Percentiles rank a stretch among this genome's conserved stretches.
These are phyloP conservation scores for Hoplias malabaricus DNA, from an alignment of 2,113 vertebrate species.

Conservation along the genomic window DNA sequence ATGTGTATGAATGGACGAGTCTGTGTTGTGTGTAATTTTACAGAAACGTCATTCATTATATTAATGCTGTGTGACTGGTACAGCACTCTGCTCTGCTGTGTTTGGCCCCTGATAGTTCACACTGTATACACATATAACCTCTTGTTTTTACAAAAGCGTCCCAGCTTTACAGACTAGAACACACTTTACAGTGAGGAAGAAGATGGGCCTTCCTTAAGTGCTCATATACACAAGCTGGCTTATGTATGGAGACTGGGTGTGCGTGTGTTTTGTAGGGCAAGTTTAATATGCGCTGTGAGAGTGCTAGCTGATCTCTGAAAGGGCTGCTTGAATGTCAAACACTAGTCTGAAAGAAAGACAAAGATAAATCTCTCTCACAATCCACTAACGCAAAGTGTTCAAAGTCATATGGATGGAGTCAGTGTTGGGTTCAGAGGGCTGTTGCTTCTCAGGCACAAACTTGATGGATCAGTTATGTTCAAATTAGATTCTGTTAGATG, in stretches of 20 bases:
- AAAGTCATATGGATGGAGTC: not conserved
- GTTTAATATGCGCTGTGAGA: not conserved
- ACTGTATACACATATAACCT: not conserved
- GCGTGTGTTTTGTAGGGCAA: not conserved
- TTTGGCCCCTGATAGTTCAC: not conserved
- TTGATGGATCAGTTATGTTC: not conserved
- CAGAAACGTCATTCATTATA: not conserved
- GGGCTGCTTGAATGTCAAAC: conserved; percentile 12
- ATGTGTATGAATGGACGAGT: not conserved
- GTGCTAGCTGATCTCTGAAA: not conserved
- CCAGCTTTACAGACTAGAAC: not conserved
- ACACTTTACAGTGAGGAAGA: not conserved
- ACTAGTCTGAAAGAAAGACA: conserved; percentile 5
- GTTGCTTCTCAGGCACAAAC: not conserved
- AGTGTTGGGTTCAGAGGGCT: conserved; percentile 5
- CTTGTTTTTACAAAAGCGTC: not conserved
- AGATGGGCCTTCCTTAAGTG: not conserved
- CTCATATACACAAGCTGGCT: not conserved
- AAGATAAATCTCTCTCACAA: no score
- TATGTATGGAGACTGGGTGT: not conserved
- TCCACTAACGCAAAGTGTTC: no score
- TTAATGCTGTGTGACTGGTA: not conserved
- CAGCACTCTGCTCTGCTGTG: not conserved
- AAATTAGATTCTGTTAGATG: not conserved
- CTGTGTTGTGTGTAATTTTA: not conserved